phyloP scores from a whole-genome alignment of 2,797 vertebrate genomes.

The Melopsittacus undulatus region DNA sequence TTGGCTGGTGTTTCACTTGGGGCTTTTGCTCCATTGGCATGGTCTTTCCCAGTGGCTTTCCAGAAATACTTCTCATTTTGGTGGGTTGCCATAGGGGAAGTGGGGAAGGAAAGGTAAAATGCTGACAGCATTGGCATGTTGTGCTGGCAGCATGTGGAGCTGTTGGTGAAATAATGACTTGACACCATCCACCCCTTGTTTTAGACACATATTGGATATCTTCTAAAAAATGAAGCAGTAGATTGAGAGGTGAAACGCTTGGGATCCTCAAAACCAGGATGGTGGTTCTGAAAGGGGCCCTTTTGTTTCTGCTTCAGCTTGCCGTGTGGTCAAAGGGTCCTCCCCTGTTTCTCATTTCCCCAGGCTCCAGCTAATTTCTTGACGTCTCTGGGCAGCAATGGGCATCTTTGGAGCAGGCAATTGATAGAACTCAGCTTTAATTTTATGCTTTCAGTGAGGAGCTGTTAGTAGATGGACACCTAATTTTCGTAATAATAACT shows the following conservation, averaged over 20 bases:
- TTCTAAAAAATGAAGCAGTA: not conserved
- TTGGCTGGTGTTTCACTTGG: not conserved
- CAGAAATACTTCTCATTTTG: not conserved
- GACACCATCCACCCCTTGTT: not conserved
- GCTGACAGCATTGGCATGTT: not conserved
- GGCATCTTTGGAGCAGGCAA: not conserved
- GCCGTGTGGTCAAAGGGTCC: not conserved
- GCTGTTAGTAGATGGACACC: not conserved
- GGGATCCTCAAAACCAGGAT: not conserved
- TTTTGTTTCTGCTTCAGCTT: not conserved
- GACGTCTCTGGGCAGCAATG: not conserved
- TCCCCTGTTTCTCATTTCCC: not conserved
- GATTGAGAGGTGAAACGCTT: slow-evolving; percentile 7
- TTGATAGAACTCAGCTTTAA: not conserved
- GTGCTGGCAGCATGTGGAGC: not conserved
- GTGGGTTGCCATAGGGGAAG: not conserved
- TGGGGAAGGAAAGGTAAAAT: not conserved
- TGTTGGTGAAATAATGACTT: not conserved
- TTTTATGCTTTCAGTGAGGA: not conserved
- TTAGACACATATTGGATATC: not conserved
- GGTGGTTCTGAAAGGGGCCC: not conserved
- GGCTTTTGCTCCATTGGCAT: not conserved
- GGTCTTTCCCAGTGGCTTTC: not conserved
- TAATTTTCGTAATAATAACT: slow-evolving; percentile 14
- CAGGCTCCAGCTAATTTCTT: not conserved